phyloP scores from a whole-genome alignment of 2,888 invertebrate genomes.

The Norana najaformis region DNA sequence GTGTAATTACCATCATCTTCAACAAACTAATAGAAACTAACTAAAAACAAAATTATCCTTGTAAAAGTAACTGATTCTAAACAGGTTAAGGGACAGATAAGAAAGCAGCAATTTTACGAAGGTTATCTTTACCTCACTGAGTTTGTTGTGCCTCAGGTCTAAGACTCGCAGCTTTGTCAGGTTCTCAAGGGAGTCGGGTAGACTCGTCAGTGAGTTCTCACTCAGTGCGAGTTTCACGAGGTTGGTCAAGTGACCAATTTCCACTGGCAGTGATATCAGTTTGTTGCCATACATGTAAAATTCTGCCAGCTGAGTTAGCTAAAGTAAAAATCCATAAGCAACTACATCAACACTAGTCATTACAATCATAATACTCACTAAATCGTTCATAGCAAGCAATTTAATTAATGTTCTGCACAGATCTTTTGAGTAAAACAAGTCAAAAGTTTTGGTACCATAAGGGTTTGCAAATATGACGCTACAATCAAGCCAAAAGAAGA shows the following conservation, averaged over 20 bases:
- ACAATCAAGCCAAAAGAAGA: neutral
- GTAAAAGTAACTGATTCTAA: neutral
- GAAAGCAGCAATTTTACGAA: neutral
- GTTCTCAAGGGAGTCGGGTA: slow-evolving; percentile 89
- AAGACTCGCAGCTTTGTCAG: slow-evolving; percentile 85
- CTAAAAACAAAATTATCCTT: neutral
- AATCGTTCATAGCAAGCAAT: no score
- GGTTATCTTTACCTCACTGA: slow-evolving; percentile 73
- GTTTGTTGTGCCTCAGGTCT: slow-evolving; percentile 95
- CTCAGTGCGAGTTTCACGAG: slow-evolving; percentile 90
- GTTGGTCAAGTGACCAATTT: slow-evolving; percentile 69
- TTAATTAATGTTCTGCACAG: no score
- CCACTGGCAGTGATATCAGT: slow-evolving; percentile 74
- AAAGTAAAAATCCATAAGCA: slow-evolving; percentile 34
- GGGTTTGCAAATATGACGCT: no score
- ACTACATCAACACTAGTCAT: neutral
- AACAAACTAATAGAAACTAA: no score
- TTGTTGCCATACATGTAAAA: slow-evolving; percentile 98
- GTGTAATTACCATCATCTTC: no score
- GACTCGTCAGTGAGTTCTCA: slow-evolving; percentile 95
- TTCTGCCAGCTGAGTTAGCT: slow-evolving; percentile 87
- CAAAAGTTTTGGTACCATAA: no score
- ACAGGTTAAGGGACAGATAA: neutral
- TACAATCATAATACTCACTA: no score
- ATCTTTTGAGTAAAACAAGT: no score